Conservation (phyloP, 2,797 vertebrate genomes). For the Poliocrania exsul region DNA sequence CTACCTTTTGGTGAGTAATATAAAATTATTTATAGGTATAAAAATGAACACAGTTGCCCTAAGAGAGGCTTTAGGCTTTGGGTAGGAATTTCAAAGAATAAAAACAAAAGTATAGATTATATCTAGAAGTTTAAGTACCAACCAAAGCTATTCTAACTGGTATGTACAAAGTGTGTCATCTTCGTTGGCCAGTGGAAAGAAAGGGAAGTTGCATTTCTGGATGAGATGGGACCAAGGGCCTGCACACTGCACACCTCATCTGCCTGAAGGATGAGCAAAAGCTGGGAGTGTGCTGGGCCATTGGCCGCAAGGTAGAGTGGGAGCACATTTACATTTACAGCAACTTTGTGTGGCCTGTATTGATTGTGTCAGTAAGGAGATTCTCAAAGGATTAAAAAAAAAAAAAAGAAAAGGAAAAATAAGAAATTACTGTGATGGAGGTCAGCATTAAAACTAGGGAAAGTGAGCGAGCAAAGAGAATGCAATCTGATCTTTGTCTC, state of each 20-base stretch:
- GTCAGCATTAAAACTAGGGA: neutral
- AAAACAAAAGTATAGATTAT: neutral
- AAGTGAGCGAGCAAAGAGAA: neutral
- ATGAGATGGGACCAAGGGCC: neutral
- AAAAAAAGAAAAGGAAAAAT: neutral
- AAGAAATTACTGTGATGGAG: neutral
- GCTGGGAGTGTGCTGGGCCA: rapidly evolving
- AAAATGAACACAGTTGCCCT: neutral
- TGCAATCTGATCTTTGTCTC: neutral
- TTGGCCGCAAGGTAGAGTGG: neutral
- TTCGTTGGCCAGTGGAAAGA: neutral
- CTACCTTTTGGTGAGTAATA: constrained; percentile 13
- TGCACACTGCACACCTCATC: neutral
- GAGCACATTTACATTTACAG: rapidly evolving
- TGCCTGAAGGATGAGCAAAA: neutral
- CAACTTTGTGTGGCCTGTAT: neutral
- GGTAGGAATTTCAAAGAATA: constrained; percentile 5
- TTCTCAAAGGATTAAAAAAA: neutral
- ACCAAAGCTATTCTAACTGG: neutral
- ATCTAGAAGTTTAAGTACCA: neutral
- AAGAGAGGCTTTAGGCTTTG: neutral
- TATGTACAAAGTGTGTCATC: neutral
- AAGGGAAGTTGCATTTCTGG: neutral
- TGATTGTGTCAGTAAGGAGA: neutral
- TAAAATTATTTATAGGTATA: constrained; percentile 39